These are phyloP conservation scores for Nettapus auritus DNA, from an alignment of 2,113 vertebrate genomes.

Conservation along the genomic window DNA sequence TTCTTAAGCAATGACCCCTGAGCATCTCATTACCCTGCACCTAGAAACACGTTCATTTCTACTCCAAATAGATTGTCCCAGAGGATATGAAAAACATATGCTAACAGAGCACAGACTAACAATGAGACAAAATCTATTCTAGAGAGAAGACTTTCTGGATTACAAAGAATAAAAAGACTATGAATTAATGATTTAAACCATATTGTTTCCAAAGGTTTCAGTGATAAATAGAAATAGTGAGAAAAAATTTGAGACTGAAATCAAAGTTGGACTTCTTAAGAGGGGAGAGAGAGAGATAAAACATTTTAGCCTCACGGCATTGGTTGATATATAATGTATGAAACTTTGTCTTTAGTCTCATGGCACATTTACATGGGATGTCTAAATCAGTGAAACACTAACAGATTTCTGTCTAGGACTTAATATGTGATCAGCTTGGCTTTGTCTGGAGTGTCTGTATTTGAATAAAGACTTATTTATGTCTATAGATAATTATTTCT, in stretches of 20 bases:
- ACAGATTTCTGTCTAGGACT: neutral
- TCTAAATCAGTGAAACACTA: neutral
- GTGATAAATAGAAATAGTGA: neutral
- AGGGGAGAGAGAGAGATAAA: neutral
- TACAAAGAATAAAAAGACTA: neutral
- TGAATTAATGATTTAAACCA: neutral
- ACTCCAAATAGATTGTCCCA: neutral
- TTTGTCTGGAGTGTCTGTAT: neutral
- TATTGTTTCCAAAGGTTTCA: neutral
- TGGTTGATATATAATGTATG: rapidly evolving
- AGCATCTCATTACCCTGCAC: neutral
- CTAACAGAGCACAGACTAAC: neutral
- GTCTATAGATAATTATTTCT: neutral
- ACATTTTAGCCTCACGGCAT: neutral
- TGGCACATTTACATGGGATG: neutral
- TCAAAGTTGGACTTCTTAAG: neutral
- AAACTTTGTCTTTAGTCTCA: neutral
- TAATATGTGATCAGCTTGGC: neutral
- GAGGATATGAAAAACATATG: neutral
- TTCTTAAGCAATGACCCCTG: neutral
- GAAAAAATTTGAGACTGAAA: neutral
- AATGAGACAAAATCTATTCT: neutral
- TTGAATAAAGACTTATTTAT: neutral
- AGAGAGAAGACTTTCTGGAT: neutral
- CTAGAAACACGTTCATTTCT: neutral